A percentile compares a stretch with the other conserved stretches of the same genome.
phyloP scores from a whole-genome alignment of 2,888 invertebrate genomes.

The Tinea trinotella region DNA sequence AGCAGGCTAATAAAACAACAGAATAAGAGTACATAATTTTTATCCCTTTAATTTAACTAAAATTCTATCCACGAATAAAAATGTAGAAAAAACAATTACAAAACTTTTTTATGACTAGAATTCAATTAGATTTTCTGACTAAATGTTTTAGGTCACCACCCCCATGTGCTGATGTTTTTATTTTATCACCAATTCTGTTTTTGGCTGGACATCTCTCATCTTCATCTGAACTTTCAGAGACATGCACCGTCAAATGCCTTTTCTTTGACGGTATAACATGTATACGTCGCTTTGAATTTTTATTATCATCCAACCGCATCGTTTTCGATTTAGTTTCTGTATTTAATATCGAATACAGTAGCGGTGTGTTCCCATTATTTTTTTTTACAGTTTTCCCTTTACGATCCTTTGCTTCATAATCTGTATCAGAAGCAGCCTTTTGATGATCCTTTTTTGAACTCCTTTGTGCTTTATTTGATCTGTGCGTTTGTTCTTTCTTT shows the following conservation, averaged over 20 bases:
- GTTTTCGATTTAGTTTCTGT: not conserved
- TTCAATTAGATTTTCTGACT: conserved; percentile 43
- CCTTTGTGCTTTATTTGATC: conserved; percentile 39
- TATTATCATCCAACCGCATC: not conserved
- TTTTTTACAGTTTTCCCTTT: conserved; percentile 30
- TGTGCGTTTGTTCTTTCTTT: conserved; percentile 56
- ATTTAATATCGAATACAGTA: not conserved
- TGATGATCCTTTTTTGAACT: conserved; percentile 45
- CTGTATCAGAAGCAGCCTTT: conserved; percentile 57
- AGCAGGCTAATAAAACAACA: not conserved
- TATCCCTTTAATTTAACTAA: conserved; percentile 36
- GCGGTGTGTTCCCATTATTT: not conserved
- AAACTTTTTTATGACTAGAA: conserved; percentile 1
- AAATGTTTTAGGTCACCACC: conserved; percentile 59
- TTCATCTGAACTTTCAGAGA: conserved; percentile 59
- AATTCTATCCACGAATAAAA: conserved; percentile 32
- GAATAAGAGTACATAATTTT: not conserved
- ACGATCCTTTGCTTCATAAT: conserved; percentile 47
- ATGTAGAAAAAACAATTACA: conserved; percentile 45
- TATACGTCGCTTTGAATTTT: not conserved
- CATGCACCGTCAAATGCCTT: conserved; percentile 45
- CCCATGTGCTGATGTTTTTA: conserved; percentile 42
- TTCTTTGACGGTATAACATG: not conserved
- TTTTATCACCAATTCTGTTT: conserved; percentile 42
- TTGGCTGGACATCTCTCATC: conserved; percentile 43